Evolutionary conservation across 2,797 vertebrate genomes (phyloP).

Genomic region (Gadopsis bispinosus): DNA sequence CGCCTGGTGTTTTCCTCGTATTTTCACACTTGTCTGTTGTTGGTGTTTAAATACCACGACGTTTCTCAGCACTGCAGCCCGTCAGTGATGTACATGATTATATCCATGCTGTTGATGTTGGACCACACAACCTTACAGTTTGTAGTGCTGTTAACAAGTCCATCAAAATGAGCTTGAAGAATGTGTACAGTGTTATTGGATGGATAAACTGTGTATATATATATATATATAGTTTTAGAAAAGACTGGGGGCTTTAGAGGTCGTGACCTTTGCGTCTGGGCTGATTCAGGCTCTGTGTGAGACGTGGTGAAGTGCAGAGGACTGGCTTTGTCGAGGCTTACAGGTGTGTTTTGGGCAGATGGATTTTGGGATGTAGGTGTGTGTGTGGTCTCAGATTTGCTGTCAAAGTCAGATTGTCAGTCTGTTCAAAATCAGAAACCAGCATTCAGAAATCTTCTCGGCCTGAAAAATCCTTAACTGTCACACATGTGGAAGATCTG

Average conservation of each 20-base stretch:
- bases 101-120: background rate
- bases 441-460: conserved; percentile 15
- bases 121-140: background rate
- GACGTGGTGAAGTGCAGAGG: conserved; percentile 24
- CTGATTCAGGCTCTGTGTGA: conserved; percentile 33
- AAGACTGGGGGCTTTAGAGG: background rate
- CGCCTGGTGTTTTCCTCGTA: background rate
- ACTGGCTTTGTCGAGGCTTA: conserved; percentile 43
- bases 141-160: conserved; percentile 15
- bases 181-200: background rate
- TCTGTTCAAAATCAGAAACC: conserved; percentile 40
- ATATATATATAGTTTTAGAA: background rate
- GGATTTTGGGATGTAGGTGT: conserved; percentile 24
- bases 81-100: background rate
- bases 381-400: conserved; percentile 19
- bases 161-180: background rate
- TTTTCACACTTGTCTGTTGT: too few species aligned
- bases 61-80: too few species aligned
- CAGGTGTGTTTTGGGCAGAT: conserved; percentile 42
- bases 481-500: background rate
- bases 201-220: too few species aligned
- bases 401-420: conserved; percentile 28
- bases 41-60: too few species aligned
- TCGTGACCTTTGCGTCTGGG: background rate
- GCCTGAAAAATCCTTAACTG: conserved; percentile 6